phyloP scores from a whole-genome alignment of 2,113 vertebrate genomes.

The Myotis brandtii region DNA sequence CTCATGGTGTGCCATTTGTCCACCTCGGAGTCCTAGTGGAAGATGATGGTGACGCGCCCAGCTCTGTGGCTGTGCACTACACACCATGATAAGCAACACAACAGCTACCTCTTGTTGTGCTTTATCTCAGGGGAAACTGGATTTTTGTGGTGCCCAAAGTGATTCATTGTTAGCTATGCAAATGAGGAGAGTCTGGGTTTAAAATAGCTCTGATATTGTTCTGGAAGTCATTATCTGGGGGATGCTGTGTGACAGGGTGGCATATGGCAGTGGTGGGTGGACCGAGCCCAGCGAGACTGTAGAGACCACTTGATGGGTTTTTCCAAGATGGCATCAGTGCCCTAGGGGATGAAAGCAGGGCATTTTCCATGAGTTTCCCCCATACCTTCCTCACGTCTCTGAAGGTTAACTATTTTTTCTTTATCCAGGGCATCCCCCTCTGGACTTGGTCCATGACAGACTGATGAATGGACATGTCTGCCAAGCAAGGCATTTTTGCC shows the following conservation, averaged over 20 bases:
- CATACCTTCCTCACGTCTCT: constrained; percentile 44
- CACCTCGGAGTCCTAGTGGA: neutral
- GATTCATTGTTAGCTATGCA: constrained; percentile 33
- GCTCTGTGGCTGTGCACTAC: neutral
- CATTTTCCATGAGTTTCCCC: neutral
- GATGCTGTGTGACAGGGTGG: neutral
- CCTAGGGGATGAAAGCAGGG: constrained; percentile 47
- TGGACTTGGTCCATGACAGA: constrained; percentile 64
- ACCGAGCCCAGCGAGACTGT: constrained; percentile 16
- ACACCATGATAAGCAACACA: neutral
- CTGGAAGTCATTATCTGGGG: constrained; percentile 35
- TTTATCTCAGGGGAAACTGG: constrained; percentile 10
- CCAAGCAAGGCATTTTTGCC: constrained; percentile 7
- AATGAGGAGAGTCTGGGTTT: constrained; percentile 33
- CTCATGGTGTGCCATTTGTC: neutral
- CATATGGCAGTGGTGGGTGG: neutral
- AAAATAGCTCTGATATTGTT: constrained; percentile 42
- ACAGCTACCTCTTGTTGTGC: neutral
- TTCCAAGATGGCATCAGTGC: constrained; percentile 21
- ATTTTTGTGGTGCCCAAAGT: neutral
- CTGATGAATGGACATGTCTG: constrained; percentile 52
- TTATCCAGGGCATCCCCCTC: constrained; percentile 36
- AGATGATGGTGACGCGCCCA: constrained; percentile 2
- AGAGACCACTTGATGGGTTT: constrained; percentile 59
- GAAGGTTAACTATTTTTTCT: constrained; percentile 71